Percentiles rank a stretch among this genome's conserved stretches.
phyloP scores from a whole-genome alignment of 2,113 vertebrate species.

The Ptilonorhynchus violaceus region DNA sequence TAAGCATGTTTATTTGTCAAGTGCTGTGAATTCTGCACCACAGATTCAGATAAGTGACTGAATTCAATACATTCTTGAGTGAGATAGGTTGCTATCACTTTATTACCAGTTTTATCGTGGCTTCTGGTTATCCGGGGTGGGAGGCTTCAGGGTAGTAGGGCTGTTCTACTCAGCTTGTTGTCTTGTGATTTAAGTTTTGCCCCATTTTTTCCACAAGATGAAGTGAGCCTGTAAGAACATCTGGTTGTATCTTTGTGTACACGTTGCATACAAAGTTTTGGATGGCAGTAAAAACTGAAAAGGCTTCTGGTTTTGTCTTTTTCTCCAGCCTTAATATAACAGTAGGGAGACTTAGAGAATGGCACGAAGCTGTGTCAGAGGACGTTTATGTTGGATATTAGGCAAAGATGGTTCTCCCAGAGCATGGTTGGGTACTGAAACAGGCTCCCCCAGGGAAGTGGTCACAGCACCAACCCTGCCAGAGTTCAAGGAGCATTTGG shows the following conservation, averaged over 20 bases:
- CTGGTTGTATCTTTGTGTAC: not conserved
- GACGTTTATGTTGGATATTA: fast-evolving
- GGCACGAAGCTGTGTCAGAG: not conserved
- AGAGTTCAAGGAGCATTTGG: not conserved
- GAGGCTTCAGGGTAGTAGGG: not conserved
- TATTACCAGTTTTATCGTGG: not conserved
- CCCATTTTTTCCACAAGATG: not conserved
- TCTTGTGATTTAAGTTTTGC: not conserved
- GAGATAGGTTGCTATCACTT: not conserved
- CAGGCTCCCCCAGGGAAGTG: not conserved
- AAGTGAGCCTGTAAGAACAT: not conserved
- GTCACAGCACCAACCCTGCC: not conserved
- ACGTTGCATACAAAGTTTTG: not conserved
- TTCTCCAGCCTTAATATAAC: not conserved
- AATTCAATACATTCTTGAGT: not conserved
- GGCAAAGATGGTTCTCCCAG: not conserved
- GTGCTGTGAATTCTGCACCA: not conserved
- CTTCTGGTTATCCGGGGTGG: not conserved
- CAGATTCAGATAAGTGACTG: not conserved
- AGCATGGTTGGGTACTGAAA: not conserved
- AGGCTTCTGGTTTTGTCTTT: not conserved
- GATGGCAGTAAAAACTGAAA: not conserved
- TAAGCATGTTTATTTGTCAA: not conserved
- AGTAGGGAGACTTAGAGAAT: not conserved
- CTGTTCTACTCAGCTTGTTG: not conserved